Evolutionary conservation across 2,888 invertebrate species (phyloP).

Genomic region (Drosophila villosipedis): DNA sequence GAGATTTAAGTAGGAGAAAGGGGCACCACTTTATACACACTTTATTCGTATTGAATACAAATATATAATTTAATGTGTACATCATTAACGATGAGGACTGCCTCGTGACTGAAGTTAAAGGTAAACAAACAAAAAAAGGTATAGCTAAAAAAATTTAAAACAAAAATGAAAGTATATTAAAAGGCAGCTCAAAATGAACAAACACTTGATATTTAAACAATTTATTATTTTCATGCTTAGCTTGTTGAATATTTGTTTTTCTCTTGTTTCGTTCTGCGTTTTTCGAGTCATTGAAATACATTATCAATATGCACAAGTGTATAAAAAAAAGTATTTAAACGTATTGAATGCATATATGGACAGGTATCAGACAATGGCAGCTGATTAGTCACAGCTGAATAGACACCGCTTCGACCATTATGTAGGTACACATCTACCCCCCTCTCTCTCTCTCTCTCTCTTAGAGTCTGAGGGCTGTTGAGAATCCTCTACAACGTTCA

Average conservation of each 20-base stretch:
- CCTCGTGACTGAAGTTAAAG: neutral
- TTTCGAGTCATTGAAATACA: neutral
- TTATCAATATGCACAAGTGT: conserved; percentile 1
- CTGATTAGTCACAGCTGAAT: conserved; percentile 48
- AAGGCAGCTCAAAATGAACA: neutral
- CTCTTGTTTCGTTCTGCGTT: neutral
- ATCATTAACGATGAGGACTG: neutral
- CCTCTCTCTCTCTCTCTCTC: neutral
- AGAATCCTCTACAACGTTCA: conserved; percentile 40
- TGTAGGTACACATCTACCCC: conserved; percentile 4
- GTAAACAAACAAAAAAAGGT: neutral
- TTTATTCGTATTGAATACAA: neutral
- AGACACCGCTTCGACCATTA: conserved; percentile 20
- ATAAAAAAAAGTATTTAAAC: neutral
- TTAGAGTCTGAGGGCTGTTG: conserved; percentile 10
- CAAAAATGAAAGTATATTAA: neutral
- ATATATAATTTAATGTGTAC: neutral
- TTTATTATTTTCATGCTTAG: neutral
- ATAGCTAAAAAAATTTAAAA: neutral
- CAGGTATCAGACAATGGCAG: conserved; percentile 13
- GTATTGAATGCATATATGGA: neutral
- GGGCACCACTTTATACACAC: neutral
- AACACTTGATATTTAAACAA: neutral
- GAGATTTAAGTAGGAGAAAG: neutral
- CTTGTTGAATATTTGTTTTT: neutral